Evolutionary conservation across 2,113 vertebrate species (phyloP), one percentile per base, ranked within the genome.

Genomic region (Empidonax alnorum): DNA sequence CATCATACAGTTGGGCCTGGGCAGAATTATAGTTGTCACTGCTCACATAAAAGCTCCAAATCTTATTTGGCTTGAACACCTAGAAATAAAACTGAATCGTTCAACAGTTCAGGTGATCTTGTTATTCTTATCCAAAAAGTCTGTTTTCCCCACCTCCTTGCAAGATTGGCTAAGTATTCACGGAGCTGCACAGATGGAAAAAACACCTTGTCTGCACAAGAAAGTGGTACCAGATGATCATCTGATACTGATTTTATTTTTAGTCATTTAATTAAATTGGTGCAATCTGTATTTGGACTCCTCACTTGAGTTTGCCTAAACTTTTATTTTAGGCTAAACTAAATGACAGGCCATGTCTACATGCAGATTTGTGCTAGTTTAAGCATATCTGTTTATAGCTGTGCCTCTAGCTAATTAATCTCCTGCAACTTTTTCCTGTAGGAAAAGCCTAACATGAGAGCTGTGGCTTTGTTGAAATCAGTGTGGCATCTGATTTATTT

Each of bases 241-340:
- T 46, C 74, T 66, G 47, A 85, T 85, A 55, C 42, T 16, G 41
- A 27, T 79, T 87, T 93, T 89, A 82, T 61, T 89, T 97, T 93
- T 85, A 87, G 74, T 31, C 24, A n/a, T 77, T 87, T 69, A 74
- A 87, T 89, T 83, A 68, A 87, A 55, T 66, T 21, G 69, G 24
- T 85, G 59, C 74, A 87, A 9, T 73, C 81, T 81, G 44, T 42
- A n/a, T 76, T 84, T 85, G 69, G 39, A 58, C 74, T 94, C 86
- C 67, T 79, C 42, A 13, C 12, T 83, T 5, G 15, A 65, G 24
- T 59, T 91, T 74, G 39, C 6, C 1, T 37, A 49, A 87, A 73
- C 49, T 76, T 85, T 66, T 76, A 20, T 90, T 11, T 52, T 49
- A 49, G 81, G 47, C 61, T 59, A 10, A 81, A 37, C 30, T 78